Evolutionary conservation across 2,797 vertebrate species (phyloP).

Genomic region (Spinus pinus): DNA sequence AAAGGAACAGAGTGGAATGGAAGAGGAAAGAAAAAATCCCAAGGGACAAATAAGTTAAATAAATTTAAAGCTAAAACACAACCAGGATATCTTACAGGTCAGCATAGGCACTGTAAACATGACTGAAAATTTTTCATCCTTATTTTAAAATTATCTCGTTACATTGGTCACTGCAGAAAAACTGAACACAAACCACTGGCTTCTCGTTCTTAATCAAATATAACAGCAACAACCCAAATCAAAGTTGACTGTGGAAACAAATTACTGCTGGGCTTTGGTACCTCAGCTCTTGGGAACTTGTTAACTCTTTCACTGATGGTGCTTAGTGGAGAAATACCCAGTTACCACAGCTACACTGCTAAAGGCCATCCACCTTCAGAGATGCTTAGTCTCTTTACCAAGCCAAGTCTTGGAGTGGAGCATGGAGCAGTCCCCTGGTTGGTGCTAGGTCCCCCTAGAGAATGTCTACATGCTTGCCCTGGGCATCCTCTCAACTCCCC

Average conservation of each 20-base stretch:
- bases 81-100: not conserved
- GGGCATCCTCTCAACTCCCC: not conserved
- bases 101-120: not conserved
- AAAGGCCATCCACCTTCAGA: not conserved
- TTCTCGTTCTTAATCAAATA: not conserved
- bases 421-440: not conserved
- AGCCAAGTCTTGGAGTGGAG: not conserved
- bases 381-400: not conserved
- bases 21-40: not conserved
- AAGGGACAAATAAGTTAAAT: not conserved
- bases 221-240: not conserved
- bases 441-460: not conserved
- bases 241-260: not conserved
- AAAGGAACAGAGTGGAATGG: not conserved
- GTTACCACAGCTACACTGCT: not conserved
- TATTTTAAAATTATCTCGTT: not conserved
- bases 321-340: not conserved
- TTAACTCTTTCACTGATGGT: not conserved
- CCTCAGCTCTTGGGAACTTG: not conserved
- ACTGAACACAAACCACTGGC: not conserved
- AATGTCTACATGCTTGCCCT: accelerated
- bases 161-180: not conserved
- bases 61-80: not conserved
- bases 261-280: not conserved
- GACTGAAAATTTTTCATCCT: not conserved